Percentiles rank a stretch among this genome's conserved stretches.
Evolutionary conservation across 2,888 invertebrate species (phyloP).

Genomic region (Protonemura montana): DNA sequence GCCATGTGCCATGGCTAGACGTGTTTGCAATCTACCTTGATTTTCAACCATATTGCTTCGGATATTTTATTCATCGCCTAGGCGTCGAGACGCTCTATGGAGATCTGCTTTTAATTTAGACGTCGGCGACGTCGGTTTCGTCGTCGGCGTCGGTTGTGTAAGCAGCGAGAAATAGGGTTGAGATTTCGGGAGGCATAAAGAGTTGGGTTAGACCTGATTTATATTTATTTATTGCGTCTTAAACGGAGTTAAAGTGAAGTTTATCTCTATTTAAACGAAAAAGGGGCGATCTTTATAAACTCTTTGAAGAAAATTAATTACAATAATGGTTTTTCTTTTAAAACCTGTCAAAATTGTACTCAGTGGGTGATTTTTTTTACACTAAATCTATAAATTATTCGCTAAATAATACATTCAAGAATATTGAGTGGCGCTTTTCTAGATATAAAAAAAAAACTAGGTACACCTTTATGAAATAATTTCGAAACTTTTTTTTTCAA

Average conservation of each 20-base stretch:
- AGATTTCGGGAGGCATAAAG: background rate
- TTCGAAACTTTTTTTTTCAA: background rate
- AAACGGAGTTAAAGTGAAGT: background rate
- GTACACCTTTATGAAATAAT: background rate
- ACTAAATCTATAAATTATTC: background rate
- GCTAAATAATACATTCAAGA: background rate
- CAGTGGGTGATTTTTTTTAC: background rate
- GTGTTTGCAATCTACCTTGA: background rate
- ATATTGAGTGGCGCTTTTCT: background rate
- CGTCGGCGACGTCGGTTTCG: background rate
- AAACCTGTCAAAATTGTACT: background rate
- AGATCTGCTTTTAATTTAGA: conserved; percentile 9
- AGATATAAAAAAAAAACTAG: background rate
- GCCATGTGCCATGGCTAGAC: no score
- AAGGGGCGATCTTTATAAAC: background rate
- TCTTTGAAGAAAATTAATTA: background rate
- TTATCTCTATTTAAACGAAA: no score
- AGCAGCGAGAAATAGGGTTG: no score
- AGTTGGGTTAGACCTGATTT: no score
- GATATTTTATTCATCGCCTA: background rate
- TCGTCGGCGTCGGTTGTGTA: background rate
- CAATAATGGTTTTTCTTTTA: background rate
- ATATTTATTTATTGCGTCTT: no score
- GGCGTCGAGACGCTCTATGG: background rate
- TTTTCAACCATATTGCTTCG: background rate